Evolutionary conservation across 2,888 invertebrate species (phyloP).

Genomic region (Andrena marginata): DNA sequence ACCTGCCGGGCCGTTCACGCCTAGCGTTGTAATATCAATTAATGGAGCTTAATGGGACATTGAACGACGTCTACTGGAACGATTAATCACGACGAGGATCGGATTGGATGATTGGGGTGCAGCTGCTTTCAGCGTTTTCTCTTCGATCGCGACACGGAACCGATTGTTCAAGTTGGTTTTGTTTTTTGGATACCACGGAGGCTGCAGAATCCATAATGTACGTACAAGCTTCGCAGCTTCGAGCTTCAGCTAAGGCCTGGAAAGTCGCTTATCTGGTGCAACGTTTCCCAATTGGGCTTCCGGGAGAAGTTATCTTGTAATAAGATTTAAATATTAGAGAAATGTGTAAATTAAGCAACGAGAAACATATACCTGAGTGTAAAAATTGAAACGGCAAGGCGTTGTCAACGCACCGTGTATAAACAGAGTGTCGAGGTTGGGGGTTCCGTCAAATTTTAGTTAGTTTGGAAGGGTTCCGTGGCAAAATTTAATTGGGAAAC

Average conservation of each 20-base stretch:
- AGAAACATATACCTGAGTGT: no score
- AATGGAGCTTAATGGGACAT: slow-evolving; percentile 37
- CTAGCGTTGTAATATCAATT: slow-evolving; percentile 23
- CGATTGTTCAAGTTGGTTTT: slow-evolving; percentile 20
- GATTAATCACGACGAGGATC: slow-evolving; percentile 35
- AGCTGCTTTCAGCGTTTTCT: slow-evolving; percentile 37
- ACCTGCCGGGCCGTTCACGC: slow-evolving; percentile 56
- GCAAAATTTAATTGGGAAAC: no score
- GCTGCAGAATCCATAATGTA: slow-evolving; percentile 47
- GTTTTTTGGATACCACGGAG: slow-evolving; percentile 27
- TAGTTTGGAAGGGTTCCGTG: no score
- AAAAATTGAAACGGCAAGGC: no score
- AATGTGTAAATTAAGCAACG: no score
- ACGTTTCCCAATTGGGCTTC: no score
- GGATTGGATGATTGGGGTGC: slow-evolving; percentile 20
- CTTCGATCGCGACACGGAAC: slow-evolving; percentile 1
- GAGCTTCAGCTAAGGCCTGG: not conserved
- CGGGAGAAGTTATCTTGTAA: no score
- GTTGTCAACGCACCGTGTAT: no score
- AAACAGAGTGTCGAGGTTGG: no score
- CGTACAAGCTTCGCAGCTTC: not conserved
- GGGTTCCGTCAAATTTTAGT: no score
- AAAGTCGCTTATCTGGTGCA: no score
- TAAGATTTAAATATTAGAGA: no score
- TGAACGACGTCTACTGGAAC: slow-evolving; percentile 37